Base-by-base conservation (phyloP, 2,797 vertebrate species). In the Dromococcyx pavoninus region DNA sequence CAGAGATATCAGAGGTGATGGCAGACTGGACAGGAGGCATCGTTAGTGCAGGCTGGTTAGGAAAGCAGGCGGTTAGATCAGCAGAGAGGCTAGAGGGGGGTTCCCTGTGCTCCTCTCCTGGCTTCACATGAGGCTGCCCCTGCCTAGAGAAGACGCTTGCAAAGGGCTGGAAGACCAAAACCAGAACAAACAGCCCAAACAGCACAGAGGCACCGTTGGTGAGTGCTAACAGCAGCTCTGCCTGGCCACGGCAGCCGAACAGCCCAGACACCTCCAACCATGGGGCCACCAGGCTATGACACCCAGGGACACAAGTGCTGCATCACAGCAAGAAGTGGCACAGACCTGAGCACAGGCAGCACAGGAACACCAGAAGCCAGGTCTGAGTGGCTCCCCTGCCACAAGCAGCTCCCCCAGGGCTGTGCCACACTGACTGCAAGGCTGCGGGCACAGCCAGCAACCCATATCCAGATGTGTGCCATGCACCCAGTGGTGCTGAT, bases 11-110 rank as follows among this genome's bases (percentile, higher is more conserved):
- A 84, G 84, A 35, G 33, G 57, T 10, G 71, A 76, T 3, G 33
- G 16, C 57, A 82, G 74, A 53, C 11, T 11, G 53, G 9, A 46
- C 51, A 81, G 24, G 24, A 48, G 73, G 61, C 51, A 21, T 37
- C 8, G 13, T 87, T 96, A 97, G 94, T 79, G 67, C 3, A 1
- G 87, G 87, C 80, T 14, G 81, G 88, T 83, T 83, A 95, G 96
- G 83, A 91, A 97, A 97, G 97, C 60, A 3, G 61, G 57, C 1
- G 4, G 70, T 94, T 95, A 95, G 97, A 91, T 50, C 92, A 95
- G 93, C 79, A 89, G 88, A 96, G 87, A 94, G 79, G 87, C n/a
- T 54, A 82, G 94, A 90, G 91, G 88, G 89, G 92, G 89, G 72
- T 90, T 96, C 93, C 83, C 88, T 88, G 35, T 2, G 18, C 78